These are phyloP conservation scores for Hoplodrina ambigua DNA, from an alignment of 2,888 invertebrate genomes.

Conservation along the genomic window DNA sequence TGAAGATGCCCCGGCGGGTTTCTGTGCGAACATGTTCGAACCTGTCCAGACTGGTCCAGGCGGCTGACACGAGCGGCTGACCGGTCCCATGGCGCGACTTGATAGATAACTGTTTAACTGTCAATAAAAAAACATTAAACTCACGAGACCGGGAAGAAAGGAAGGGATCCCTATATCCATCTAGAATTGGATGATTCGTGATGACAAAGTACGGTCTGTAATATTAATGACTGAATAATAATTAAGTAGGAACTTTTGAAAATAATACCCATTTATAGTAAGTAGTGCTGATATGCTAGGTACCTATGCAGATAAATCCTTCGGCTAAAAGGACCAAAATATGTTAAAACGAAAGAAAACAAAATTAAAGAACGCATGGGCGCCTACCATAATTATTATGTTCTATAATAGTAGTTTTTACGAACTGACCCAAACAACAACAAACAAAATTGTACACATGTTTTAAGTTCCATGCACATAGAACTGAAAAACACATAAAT, in stretches of 20 bases:
- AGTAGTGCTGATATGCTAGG: not conserved
- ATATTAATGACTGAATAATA: too few species aligned
- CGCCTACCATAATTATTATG: too few species aligned
- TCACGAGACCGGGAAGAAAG: not conserved
- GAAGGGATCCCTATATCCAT: not conserved
- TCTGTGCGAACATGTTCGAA: slow-evolving; percentile 52
- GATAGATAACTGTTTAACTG: slow-evolving; percentile 36
- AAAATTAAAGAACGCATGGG: not conserved
- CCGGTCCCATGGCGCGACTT: slow-evolving; percentile 1
- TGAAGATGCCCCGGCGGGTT: slow-evolving; percentile 47
- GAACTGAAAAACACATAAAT: not conserved
- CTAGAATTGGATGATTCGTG: too few species aligned
- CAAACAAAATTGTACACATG: slow-evolving; percentile 7
- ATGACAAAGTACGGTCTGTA: too few species aligned
- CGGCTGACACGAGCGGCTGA: not conserved
- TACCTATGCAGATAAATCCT: not conserved
- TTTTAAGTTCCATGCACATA: slow-evolving; percentile 11
- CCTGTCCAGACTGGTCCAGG: slow-evolving; percentile 52
- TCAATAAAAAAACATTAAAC: too few species aligned
- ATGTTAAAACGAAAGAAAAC: not conserved
- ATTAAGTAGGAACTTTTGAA: too few species aligned
- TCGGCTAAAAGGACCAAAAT: not conserved
- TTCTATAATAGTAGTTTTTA: too few species aligned
- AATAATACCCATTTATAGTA: not conserved
- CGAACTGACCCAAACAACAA: not conserved